Percentiles rank a stretch among this genome's conserved stretches.
phyloP scores from a whole-genome alignment of 1,140 invertebrate genomes.

The Diachasma alloeum region DNA sequence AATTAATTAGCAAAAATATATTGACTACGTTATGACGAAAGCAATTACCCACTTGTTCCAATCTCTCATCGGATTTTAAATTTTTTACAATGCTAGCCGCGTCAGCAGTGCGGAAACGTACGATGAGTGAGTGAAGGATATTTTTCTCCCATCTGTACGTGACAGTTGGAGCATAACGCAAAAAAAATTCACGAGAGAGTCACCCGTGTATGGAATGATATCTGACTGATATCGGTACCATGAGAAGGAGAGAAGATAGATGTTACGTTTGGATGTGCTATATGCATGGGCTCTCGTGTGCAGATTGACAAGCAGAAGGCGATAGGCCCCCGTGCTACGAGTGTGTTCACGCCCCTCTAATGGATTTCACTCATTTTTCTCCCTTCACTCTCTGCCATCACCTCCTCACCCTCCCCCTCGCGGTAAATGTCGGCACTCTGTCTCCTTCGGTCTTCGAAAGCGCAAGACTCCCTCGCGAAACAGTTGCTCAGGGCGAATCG shows the following conservation, averaged over 20 bases:
- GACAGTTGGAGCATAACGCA: background rate
- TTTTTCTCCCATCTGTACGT: background rate
- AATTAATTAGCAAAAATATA: too few species aligned
- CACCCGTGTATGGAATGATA: background rate
- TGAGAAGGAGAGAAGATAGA: background rate
- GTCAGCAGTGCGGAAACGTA: background rate
- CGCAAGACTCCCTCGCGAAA: background rate
- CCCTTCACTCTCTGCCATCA: conserved; percentile 32
- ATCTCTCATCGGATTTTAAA: too few species aligned
- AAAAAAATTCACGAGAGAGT: background rate
- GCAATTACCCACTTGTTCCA: too few species aligned
- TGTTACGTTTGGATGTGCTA: background rate
- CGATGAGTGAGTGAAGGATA: background rate
- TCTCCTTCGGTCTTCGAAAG: background rate
- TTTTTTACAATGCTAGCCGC: too few species aligned
- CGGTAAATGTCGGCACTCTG: background rate
- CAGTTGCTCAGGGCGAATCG: too few species aligned
- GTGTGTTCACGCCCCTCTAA: conserved; percentile 51
- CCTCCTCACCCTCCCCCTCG: background rate
- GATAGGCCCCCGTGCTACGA: background rate
- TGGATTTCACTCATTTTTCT: conserved; percentile 67
- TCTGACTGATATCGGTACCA: background rate
- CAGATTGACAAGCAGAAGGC: background rate
- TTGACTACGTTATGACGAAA: too few species aligned
- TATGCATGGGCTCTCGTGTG: background rate